A percentile compares a stretch with the other conserved stretches of the same genome.
Conservation (phyloP, 2,797 vertebrate species). For the Platalea minor region DNA sequence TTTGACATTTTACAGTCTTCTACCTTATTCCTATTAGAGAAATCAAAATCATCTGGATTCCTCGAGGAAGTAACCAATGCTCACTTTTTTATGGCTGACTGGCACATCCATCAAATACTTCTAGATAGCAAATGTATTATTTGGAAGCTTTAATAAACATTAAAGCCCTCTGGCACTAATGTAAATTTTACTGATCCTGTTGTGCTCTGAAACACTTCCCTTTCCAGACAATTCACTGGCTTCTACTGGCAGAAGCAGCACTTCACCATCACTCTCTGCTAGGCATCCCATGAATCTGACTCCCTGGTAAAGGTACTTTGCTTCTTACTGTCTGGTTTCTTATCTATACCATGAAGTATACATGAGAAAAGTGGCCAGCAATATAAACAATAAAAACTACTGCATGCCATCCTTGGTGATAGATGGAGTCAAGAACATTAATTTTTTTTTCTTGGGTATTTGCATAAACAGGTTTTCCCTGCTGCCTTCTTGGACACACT, state of each 20-base stretch:
- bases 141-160: slow-evolving; percentile 64
- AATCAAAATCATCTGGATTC: slow-evolving; percentile 68
- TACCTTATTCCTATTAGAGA: slow-evolving; percentile 60
- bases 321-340: background rate
- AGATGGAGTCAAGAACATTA: background rate
- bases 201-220: background rate
- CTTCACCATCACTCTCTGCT: background rate
- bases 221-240: background rate
- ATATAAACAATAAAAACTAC: background rate
- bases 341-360: background rate
- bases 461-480: background rate
- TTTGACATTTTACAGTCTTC: slow-evolving; percentile 68
- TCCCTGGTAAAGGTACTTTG: background rate
- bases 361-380: background rate
- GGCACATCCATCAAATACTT: slow-evolving; percentile 57
- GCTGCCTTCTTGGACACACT: background rate
- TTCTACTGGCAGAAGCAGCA: background rate
- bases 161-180: slow-evolving; percentile 33
- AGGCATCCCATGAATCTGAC: background rate
- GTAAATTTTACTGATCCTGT: slow-evolving; percentile 13
- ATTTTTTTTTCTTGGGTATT: background rate
- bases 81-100: slow-evolving; percentile 59
- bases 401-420: background rate
- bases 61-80: slow-evolving; percentile 55
- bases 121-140: slow-evolving; percentile 54